Evolutionary conservation across 2,888 invertebrate genomes (phyloP).

Genomic region (Euzophera pinguis): DNA sequence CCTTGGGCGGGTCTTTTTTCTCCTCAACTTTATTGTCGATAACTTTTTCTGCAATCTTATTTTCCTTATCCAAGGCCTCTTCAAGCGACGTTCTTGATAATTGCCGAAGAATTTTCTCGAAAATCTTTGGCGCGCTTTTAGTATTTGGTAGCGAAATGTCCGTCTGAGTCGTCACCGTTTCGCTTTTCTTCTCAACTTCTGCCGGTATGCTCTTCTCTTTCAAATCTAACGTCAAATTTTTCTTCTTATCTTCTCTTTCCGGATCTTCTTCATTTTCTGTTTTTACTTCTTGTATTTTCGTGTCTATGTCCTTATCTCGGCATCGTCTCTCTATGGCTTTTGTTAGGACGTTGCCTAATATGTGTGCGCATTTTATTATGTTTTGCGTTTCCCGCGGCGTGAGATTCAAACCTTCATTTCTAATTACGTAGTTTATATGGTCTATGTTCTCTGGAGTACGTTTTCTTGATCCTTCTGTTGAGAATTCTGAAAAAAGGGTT

Average conservation of each 20-base stretch:
- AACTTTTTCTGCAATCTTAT: slow-evolving; percentile 15
- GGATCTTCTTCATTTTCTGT: slow-evolving; percentile 25
- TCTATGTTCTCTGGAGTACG: slow-evolving; percentile 55
- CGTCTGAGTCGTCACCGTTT: slow-evolving; percentile 64
- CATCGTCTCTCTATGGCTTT: slow-evolving; percentile 60
- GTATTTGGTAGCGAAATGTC: slow-evolving; percentile 72
- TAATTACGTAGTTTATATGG: slow-evolving; percentile 50
- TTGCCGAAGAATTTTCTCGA: slow-evolving; percentile 66
- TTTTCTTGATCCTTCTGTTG: slow-evolving; percentile 45
- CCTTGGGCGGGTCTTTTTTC: slow-evolving; percentile 16
- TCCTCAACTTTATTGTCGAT: slow-evolving; percentile 11
- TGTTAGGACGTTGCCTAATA: slow-evolving; percentile 56
- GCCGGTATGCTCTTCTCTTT: slow-evolving; percentile 54
- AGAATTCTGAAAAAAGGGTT: slow-evolving; percentile 39
- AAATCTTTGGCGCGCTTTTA: slow-evolving; percentile 69
- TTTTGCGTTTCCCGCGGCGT: slow-evolving; percentile 64
- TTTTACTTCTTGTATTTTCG: slow-evolving; percentile 32
- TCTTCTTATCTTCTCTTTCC: slow-evolving; percentile 44
- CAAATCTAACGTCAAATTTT: slow-evolving; percentile 54
- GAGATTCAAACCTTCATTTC: slow-evolving; percentile 57
- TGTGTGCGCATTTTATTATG: slow-evolving; percentile 67
- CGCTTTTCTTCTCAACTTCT: slow-evolving; percentile 49
- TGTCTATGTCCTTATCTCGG: slow-evolving; percentile 31
- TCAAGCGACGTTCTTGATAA: slow-evolving; percentile 63
- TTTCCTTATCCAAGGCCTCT: slow-evolving; percentile 29